phyloP scores from a whole-genome alignment of 2,888 invertebrate species.

The Frankliniella intonsa region DNA sequence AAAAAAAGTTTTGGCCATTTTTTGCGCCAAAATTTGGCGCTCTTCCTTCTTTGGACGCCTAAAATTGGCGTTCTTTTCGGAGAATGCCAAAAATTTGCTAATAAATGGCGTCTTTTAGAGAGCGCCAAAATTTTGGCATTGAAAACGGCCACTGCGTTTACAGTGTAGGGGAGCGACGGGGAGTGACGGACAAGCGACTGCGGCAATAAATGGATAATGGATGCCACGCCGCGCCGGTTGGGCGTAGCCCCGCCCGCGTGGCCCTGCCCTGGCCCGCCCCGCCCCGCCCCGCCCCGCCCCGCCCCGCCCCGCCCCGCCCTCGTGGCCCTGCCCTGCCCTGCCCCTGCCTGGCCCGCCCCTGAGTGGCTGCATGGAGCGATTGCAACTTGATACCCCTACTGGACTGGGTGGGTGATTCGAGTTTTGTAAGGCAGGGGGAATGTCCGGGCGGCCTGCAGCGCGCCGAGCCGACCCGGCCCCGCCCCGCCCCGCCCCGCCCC shows the following conservation, averaged over 20 bases:
- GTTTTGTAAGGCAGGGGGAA: too few species aligned
- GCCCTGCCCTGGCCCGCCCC: too few species aligned
- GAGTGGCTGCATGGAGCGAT: background rate
- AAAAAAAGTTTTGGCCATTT: background rate
- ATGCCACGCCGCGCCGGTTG: background rate
- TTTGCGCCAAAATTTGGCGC: too few species aligned
- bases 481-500: too few species aligned
- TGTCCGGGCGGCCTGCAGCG: background rate
- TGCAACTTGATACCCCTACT: too few species aligned
- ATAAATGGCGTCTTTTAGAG: too few species aligned
- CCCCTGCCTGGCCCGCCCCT: background rate
- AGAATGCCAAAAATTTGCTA: too few species aligned
- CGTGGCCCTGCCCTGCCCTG: background rate
- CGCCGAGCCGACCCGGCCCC: background rate
- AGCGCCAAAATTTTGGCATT: too few species aligned
- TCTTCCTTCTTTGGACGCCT: too few species aligned
- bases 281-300: background rate
- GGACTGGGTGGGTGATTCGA: too few species aligned
- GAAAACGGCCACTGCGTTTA: too few species aligned
- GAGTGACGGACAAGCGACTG: background rate
- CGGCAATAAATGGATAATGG: background rate
- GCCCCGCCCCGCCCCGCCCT: background rate
- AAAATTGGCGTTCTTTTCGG: too few species aligned
- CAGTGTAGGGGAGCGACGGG: background rate
- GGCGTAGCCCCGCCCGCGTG: background rate